A percentile compares a stretch with the other conserved stretches of the same genome.
phyloP scores from a whole-genome alignment of 2,113 vertebrate genomes.

The Engraulis encrasicolus region DNA sequence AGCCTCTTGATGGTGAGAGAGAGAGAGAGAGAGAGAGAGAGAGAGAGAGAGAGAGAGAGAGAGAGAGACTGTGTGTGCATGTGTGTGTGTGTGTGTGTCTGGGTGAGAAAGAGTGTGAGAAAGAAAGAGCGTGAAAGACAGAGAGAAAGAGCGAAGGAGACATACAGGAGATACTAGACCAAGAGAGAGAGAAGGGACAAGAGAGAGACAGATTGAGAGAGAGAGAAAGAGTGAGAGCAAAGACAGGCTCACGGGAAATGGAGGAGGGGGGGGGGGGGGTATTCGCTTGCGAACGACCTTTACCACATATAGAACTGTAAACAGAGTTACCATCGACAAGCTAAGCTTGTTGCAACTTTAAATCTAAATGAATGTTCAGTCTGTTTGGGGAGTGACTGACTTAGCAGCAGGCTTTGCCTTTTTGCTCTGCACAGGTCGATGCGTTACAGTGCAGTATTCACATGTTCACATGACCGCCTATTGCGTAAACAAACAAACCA shows the following conservation, averaged over 20 bases:
- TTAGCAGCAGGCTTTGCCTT: not conserved
- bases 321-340: constrained; percentile 41
- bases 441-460: not conserved
- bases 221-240: not conserved
- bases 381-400: constrained; percentile 33
- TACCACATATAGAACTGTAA: constrained; percentile 32
- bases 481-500: not conserved
- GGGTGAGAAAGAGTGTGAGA: not conserved
- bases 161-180: not conserved
- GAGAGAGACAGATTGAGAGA: not conserved
- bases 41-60: not conserved
- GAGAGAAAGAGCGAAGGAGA: not conserved
- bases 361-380: constrained; percentile 35
- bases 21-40: not conserved
- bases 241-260: not conserved
- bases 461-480: not conserved
- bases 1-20: constrained; percentile 27
- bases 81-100: not conserved
- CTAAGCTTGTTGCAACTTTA: constrained; percentile 32
- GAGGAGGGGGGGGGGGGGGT: not conserved
- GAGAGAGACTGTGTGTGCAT: not conserved
- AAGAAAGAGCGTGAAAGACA: not conserved
- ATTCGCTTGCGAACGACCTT: constrained; percentile 29
- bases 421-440: too few species aligned
- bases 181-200: not conserved